Percentiles rank a stretch among this genome's conserved stretches.
Evolutionary conservation across 2,888 invertebrate genomes (phyloP).

Genomic region (Falcaria lacertinaria): DNA sequence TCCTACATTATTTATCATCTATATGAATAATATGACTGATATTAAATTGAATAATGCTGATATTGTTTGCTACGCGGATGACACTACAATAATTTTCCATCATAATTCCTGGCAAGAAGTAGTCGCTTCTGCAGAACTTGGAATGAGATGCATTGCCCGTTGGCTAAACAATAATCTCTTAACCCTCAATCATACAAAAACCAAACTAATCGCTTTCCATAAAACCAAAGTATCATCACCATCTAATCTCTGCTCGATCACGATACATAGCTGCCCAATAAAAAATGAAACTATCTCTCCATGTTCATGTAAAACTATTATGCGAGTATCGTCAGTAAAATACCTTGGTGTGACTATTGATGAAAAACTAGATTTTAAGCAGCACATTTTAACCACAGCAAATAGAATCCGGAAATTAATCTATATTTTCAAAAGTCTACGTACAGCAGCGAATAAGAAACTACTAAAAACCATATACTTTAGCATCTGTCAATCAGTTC

Average conservation of each 20-base stretch:
- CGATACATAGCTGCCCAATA: not conserved
- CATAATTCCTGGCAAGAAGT: not conserved
- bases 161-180: not conserved
- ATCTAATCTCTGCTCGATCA: not conserved
- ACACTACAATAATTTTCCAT: constrained; percentile 6
- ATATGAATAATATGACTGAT: constrained; percentile 9
- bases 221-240: not conserved
- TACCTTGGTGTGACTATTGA: not conserved
- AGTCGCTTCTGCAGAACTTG: not conserved
- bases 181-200: not conserved
- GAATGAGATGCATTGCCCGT: not conserved
- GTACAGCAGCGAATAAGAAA: not conserved
- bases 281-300: too few relatives aligned
- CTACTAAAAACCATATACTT: not conserved
- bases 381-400: constrained; percentile 5
- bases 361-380: constrained; percentile 1
- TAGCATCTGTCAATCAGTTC: constrained; percentile 5
- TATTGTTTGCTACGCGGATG: constrained; percentile 4
- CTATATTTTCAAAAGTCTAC: not conserved
- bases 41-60: not conserved
- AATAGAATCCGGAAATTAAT: not conserved
- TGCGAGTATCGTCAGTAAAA: too few relatives aligned
- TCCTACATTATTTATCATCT: constrained; percentile 6
- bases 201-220: not conserved
- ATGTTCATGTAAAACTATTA: too few relatives aligned